Evolutionary conservation across 2,888 invertebrate species (phyloP), one percentile per base, ranked within the genome.

Genomic region (Mythimna albipuncta): DNA sequence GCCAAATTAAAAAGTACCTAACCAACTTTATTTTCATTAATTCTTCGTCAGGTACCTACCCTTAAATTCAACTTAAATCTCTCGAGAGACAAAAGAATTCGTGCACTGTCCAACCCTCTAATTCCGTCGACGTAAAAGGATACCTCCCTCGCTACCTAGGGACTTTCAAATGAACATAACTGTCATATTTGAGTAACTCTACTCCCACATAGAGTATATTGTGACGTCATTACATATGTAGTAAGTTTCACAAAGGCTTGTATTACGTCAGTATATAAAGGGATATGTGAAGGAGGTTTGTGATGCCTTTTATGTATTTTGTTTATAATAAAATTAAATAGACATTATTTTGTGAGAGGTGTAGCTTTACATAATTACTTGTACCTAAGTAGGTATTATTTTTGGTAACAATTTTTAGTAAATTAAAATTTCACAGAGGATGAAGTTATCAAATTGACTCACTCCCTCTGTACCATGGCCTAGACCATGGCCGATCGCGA

Each of bases 121-220:
- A 76, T 76, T 67, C 66, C 52, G 19, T 61, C 52, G 44, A 54
- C n/a, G 10, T 69, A 52, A 65, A 75, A 63, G 64, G 58, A 55
- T 66, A 54, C 57, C 58, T 66, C 32, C n/a, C n/a, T 32, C 4
- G 44, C 38, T 65, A 55, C 57, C 57, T 64, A 63, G 55, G 58
- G 69, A 67, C 59, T 75, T 47, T 57, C 64, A 77, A 78, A 83
- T 80, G 85, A 82, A 85, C 85, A 84, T 84, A 77, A 65, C 85
- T 77, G 75, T 85, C 77, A 85, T 85, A 85, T 80, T 75, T 82
- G 67, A 65, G 72, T 76, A 68, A 69, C 71, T 72, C 73, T 67
- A 71, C 69, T 76, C 58, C 71, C 66, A 54, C 50, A 59, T 35
- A 61, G 69, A 72, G 68, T 68, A 80, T 66, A 65, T 65, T 9